These are phyloP conservation scores for Chorisops tibialis DNA, from an alignment of 2,888 invertebrate species.

Conservation along the genomic window DNA sequence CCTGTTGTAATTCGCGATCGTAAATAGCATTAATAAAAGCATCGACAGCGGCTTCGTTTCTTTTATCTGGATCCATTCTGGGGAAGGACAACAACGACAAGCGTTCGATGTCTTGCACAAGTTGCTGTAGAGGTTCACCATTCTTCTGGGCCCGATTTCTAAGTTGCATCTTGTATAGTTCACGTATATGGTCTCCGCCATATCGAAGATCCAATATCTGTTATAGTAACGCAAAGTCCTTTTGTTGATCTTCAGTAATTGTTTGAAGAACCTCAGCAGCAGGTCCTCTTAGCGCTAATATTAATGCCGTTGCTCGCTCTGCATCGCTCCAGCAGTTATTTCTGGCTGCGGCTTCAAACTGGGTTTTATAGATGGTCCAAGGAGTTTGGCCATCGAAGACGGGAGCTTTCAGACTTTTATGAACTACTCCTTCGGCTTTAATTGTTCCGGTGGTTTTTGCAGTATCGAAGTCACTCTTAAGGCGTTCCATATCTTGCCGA, in stretches of 20 bases:
- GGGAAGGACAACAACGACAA: neutral
- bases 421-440: too few relatives aligned
- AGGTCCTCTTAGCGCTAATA: neutral
- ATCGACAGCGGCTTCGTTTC: neutral
- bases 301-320: neutral
- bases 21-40: neutral
- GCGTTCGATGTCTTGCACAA: neutral
- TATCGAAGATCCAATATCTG: neutral
- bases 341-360: neutral
- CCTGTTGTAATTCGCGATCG: neutral
- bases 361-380: conserved; percentile 9
- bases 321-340: neutral
- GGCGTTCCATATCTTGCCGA: too few relatives aligned
- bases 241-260: neutral
- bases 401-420: conserved; percentile 5
- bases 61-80: neutral
- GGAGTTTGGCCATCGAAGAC: conserved; percentile 1
- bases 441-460: too few relatives aligned
- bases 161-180: neutral
- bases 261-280: conserved; percentile 4
- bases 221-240: neutral
- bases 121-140: neutral
- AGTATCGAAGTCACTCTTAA: too few relatives aligned
- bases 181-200: neutral
- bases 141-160: neutral